Evolutionary conservation across 64 coral and sea anemone genomes (phyloP).

Genomic region (Anthopleura sola): DNA sequence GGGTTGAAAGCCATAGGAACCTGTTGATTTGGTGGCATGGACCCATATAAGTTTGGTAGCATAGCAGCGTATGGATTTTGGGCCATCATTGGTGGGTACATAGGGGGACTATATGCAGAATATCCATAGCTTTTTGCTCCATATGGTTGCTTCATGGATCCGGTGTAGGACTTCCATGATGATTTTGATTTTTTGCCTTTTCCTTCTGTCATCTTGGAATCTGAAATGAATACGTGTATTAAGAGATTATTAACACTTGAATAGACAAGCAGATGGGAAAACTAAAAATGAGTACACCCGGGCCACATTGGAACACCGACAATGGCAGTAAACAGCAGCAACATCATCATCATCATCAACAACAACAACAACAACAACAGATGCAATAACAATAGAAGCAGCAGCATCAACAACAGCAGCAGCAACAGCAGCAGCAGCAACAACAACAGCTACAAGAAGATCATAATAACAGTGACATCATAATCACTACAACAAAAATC

Average conservation of each 20-base stretch:
- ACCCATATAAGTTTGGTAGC: not conserved
- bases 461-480: no score
- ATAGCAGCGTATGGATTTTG: conserved; percentile 9
- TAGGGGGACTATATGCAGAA: not conserved
- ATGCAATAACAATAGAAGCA: no score
- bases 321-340: no score
- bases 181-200: not conserved
- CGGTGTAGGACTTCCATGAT: not conserved
- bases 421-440: no score
- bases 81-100: conserved; percentile 1
- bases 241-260: no score
- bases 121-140: not conserved
- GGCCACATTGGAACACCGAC: no score
- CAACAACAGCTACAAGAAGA: no score
- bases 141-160: not conserved
- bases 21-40: not conserved
- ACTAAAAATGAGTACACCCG: no score
- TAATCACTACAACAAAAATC: not conserved
- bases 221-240: not conserved
- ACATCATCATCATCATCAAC: not conserved
- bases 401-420: no score
- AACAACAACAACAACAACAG: not conserved
- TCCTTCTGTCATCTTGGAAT: not conserved
- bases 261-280: no score
- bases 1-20: not conserved